Base-by-base conservation (phyloP, 2,888 invertebrate species). In the Oxyteleia sp. region DNA sequence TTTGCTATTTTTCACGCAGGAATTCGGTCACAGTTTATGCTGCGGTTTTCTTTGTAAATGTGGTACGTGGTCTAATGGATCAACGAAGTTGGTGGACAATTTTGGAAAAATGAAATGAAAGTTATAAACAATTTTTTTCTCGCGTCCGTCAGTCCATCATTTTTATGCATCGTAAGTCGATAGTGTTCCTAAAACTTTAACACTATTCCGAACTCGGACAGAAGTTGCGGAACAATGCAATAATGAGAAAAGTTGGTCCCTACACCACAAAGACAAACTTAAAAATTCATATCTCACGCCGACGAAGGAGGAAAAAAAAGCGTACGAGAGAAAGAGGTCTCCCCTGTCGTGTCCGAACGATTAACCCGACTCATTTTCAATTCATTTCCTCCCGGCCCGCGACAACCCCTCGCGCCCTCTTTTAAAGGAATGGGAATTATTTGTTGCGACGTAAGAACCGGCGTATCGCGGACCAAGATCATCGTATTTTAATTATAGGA, bases 161-260 rank as follows among this genome's bases (percentile, higher is more conserved):
- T 66, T 79, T 79, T 79, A 35, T 18, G 5, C 43, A 8, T 13
- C 45, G 29, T 16, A 45, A 59, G 59, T 80, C 72, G 80, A 80
- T 80, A 72, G 59, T 61, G 66, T 72, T 66, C 16, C 72, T 35
- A 43, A 71, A 79, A 71, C 45, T 79, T 71, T 4, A 66, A 72
- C 66, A 20, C 53, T 29, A 45, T 80, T 59, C 45, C 66, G 2
- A 80, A 72, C 51, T 80, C 66, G 59, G 64, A 72, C 80, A 41
- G 45, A 66, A 80, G 72, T 80, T 72, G 71, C 32, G 64, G 72
- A 80, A 72, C 80, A 80, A 72, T 80, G 80, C 80, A 66, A 72
- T 80, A 72, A 80, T 72, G 80, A 80, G 80, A 61, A 80, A 80
- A 80, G 80, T 80, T 80, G 66, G 49, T 55, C 29, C 55, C 53